Evolutionary conservation across 64 coral and sea anemone species (phyloP).

Genomic region (Montipora efflorescens): DNA sequence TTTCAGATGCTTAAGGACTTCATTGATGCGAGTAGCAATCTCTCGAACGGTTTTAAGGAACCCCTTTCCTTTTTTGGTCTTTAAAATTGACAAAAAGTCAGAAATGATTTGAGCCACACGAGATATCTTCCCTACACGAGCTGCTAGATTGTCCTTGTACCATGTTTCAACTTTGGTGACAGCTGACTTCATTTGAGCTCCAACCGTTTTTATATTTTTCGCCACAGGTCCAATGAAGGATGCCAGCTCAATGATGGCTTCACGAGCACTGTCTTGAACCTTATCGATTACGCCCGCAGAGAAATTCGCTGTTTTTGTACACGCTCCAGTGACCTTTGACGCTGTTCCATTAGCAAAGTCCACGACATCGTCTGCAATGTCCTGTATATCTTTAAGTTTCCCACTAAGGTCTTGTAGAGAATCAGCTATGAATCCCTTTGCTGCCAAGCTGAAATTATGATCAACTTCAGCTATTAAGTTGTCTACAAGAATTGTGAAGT

Average conservation of each 20-base stretch:
- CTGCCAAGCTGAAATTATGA: constrained; percentile 69
- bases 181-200: constrained; percentile 72
- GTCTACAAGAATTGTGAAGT: constrained; percentile 75
- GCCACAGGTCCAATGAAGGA: constrained; percentile 84
- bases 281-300: constrained; percentile 80
- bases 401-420: constrained; percentile 71
- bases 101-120: constrained; percentile 59
- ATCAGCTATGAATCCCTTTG: constrained; percentile 68
- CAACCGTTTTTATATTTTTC: constrained; percentile 47
- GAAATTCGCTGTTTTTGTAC: constrained; percentile 74
- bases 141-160: constrained; percentile 76
- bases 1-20: constrained; percentile 66
- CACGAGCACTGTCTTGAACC: constrained; percentile 64
- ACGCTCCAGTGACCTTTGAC: constrained; percentile 65
- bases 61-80: constrained; percentile 72
- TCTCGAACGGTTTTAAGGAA: constrained; percentile 77
- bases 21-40: constrained; percentile 75
- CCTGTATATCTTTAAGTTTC: constrained; percentile 57
- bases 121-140: constrained; percentile 83
- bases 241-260: constrained; percentile 62
- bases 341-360: constrained; percentile 83
- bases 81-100: constrained; percentile 79
- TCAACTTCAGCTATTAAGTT: constrained; percentile 75
- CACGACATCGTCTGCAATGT: constrained; percentile 58
- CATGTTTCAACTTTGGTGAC: constrained; percentile 79